phyloP scores from a whole-genome alignment of 30 jellyfish, hydroid and myxozoan genomes.

The Cassiopea andromeda region DNA sequence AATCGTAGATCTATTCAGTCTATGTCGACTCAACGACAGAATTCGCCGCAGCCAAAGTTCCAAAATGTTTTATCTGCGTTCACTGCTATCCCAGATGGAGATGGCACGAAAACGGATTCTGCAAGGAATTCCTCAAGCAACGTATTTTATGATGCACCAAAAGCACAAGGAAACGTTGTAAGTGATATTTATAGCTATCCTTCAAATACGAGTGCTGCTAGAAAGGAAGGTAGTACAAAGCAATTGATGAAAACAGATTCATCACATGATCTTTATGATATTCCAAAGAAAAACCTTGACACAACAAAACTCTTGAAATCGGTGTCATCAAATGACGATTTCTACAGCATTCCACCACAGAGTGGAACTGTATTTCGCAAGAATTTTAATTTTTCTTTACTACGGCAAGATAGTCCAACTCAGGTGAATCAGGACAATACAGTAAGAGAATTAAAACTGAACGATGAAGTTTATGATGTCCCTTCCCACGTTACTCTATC shows the following conservation, averaged over 20 bases:
- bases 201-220: neutral
- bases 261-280: neutral
- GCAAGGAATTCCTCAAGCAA: neutral
- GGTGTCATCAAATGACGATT: slow-evolving; percentile 5
- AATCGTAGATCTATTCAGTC: slow-evolving; percentile 46
- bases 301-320: neutral
- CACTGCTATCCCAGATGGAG: slow-evolving; percentile 66
- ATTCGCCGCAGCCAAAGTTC: slow-evolving; percentile 37
- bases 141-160: slow-evolving; percentile 70
- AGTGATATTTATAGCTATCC: slow-evolving; percentile 34
- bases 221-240: neutral
- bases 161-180: neutral
- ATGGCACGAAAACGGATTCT: neutral
- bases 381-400: slow-evolving; percentile 12
- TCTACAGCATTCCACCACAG: neutral
- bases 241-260: neutral
- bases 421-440: neutral
- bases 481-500: slow-evolving; percentile 14
- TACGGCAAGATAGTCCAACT: neutral
- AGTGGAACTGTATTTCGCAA: slow-evolving; percentile 7
- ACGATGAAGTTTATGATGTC: slow-evolving; percentile 38
- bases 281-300: neutral
- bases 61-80: slow-evolving; percentile 63
- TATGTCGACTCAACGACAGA: slow-evolving; percentile 18
- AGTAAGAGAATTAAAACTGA: neutral